Evolutionary conservation across 2,888 invertebrate genomes (phyloP), one percentile per base, ranked within the genome.

Genomic region (Scaptodrosophila latifasciaeformis): DNA sequence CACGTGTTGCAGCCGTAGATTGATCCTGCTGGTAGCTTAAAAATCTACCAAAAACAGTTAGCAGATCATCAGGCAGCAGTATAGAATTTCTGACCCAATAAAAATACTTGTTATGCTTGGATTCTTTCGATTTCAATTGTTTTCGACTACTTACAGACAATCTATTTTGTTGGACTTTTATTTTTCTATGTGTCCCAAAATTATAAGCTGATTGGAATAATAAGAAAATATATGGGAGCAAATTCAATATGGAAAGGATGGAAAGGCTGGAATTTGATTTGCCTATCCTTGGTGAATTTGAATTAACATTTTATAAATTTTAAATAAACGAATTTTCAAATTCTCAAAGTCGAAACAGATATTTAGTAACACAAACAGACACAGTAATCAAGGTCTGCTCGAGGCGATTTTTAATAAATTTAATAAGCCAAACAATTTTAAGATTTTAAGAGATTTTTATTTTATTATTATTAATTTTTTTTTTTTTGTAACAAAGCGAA

Each of bases 241-340:
- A n/a, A n/a, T n/a, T n/a, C n/a, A n/a, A n/a, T n/a, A n/a, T 29
- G n/a, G 15, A 9, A 35, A 44, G 49, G 18, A 43, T 46, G n/a
- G n/a, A 48, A 46, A 39, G 54, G 37, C 46, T 37, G n/a, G n/a
- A 61, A 58, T 52, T 15, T 17, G 17, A 35, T 42, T 54, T 54
- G 53, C 53, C 27, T 48, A 52, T 48, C 34, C 54, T 10, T 34
- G 10, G 15, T n/a, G 43, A 48, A 49, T 12, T n/a, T 17, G 0
- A 35, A 46, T 46, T 31, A 54, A 34, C 59, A 70, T 77, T 48
- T 44, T 76, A 37, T 50, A 40, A 40, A 51, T 17, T 18, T 27
- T 21, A 18, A 19, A 12, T 6, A 51, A 5, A 13, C 10, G 5
- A 29, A 45, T 49, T 49, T 40, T 2, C 34, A 35, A 24, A 24